Conservation (phyloP, 2,888 invertebrate genomes). For the Drosophila ustulata region DNA sequence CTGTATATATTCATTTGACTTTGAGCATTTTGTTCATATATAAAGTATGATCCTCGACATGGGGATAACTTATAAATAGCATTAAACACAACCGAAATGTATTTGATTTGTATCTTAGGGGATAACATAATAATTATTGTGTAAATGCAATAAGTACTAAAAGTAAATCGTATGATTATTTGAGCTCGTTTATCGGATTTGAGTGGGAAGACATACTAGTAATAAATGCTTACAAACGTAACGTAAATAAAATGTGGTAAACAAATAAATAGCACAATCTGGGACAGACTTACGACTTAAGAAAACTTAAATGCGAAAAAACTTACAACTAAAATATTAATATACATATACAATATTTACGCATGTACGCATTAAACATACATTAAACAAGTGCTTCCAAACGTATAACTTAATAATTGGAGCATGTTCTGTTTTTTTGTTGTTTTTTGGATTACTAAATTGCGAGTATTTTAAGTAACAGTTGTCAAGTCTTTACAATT, state of each 20-base stretch:
- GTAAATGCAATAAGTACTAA: conserved; percentile 53
- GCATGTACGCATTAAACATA: conserved; percentile 36
- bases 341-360: conserved; percentile 24
- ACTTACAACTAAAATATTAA: conserved; percentile 31
- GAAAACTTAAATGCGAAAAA: conserved; percentile 27
- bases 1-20: conserved; percentile 9
- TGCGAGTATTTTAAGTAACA: conserved; percentile 75
- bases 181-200: conserved; percentile 8
- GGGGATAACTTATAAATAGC: conserved; percentile 9
- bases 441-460: conserved; percentile 32
- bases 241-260: conserved; percentile 14
- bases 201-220: conserved; percentile 55
- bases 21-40: conserved; percentile 31
- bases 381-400: conserved; percentile 37
- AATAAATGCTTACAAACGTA: conserved; percentile 14
- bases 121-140: conserved; percentile 7
- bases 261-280: conserved; percentile 31
- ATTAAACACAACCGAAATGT: conserved; percentile 66
- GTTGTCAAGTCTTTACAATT: conserved; percentile 63
- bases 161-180: conserved; percentile 11
- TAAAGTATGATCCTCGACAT: conserved; percentile 20
- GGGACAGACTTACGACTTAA: conserved; percentile 14
- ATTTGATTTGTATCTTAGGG: conserved; percentile 4
- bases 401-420: conserved; percentile 39
- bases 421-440: conserved; percentile 28